phyloP scores from a whole-genome alignment of 2,888 invertebrate genomes.

The Conchocele bisecta region DNA sequence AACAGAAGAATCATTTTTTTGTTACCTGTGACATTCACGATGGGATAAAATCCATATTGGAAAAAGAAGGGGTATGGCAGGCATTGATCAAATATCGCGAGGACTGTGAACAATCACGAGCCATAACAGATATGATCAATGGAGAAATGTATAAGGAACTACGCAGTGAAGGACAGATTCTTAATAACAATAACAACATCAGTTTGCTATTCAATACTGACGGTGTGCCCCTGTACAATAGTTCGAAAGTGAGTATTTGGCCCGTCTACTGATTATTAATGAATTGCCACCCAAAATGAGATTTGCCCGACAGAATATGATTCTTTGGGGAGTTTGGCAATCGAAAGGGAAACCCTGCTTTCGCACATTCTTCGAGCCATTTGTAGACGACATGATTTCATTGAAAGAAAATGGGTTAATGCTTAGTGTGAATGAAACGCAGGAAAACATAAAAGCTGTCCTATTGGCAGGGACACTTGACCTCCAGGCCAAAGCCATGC shows the following conservation, averaged over 20 bases:
- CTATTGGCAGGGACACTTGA: no score
- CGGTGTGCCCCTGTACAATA: conserved; percentile 15
- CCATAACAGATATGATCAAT: no score
- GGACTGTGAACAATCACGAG: no score
- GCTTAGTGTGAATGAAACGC: no score
- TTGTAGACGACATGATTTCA: conserved; percentile 10
- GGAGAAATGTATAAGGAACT: no score
- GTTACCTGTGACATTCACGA: neutral
- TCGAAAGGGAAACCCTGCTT: conserved; percentile 6
- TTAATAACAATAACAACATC: no score
- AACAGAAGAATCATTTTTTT: neutral
- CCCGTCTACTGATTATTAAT: conserved; percentile 13
- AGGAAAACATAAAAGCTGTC: no score
- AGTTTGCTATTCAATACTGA: conserved; percentile 10
- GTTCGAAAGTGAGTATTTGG: conserved; percentile 15
- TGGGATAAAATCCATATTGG: no score
- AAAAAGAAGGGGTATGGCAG: no score
- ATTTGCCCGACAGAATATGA: conserved; percentile 2
- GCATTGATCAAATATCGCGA: no score
- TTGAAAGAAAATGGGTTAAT: neutral
- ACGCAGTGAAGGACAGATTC: no score
- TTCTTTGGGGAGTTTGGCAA: conserved; percentile 22
- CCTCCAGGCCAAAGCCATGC: conserved; percentile 15
- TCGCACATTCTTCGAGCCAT: conserved; percentile 1
- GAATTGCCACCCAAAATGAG: conserved; percentile 11